Evolutionary conservation across 2,797 vertebrate genomes (phyloP).

Genomic region (Neoniphon sammara): DNA sequence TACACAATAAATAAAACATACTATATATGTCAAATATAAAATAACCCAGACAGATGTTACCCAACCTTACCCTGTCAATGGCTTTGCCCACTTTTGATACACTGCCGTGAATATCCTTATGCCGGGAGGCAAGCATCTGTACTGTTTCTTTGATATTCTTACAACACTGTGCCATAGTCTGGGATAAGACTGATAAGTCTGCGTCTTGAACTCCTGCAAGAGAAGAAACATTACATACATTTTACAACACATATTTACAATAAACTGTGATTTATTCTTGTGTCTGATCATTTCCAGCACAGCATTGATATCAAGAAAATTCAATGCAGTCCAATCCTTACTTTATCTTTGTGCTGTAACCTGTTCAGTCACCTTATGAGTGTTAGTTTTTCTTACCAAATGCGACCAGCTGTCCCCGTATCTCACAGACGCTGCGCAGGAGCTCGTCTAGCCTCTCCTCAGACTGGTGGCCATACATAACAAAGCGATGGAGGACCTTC

Average conservation of each 20-base stretch:
- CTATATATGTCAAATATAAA: background rate
- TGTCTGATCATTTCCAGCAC: background rate
- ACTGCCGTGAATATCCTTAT: slow-evolving; percentile 94
- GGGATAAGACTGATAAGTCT: slow-evolving; percentile 87
- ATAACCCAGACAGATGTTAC: background rate
- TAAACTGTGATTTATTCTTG: background rate
- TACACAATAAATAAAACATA: background rate
- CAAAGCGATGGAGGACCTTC: slow-evolving; percentile 92
- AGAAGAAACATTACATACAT: background rate
- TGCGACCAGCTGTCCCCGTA: slow-evolving; percentile 87
- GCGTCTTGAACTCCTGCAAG: slow-evolving; percentile 87
- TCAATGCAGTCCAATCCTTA: background rate
- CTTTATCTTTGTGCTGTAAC: background rate
- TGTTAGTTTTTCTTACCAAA: slow-evolving; percentile 79
- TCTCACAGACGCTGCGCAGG: slow-evolving; percentile 87
- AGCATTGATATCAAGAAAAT: background rate
- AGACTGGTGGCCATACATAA: slow-evolving; percentile 90
- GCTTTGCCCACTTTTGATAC: slow-evolving; percentile 94
- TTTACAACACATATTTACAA: slow-evolving; percentile 1
- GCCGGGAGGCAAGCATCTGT: slow-evolving; percentile 90
- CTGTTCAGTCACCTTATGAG: background rate
- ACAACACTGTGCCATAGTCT: slow-evolving; percentile 93
- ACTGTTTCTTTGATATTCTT: slow-evolving; percentile 93
- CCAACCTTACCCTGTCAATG: slow-evolving; percentile 87
- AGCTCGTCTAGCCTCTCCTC: slow-evolving; percentile 91